A percentile compares a stretch with the other conserved stretches of the same genome.
phyloP scores from a whole-genome alignment of 53 echinoderm and acorn worm genomes.

The Luidia sarsii region DNA sequence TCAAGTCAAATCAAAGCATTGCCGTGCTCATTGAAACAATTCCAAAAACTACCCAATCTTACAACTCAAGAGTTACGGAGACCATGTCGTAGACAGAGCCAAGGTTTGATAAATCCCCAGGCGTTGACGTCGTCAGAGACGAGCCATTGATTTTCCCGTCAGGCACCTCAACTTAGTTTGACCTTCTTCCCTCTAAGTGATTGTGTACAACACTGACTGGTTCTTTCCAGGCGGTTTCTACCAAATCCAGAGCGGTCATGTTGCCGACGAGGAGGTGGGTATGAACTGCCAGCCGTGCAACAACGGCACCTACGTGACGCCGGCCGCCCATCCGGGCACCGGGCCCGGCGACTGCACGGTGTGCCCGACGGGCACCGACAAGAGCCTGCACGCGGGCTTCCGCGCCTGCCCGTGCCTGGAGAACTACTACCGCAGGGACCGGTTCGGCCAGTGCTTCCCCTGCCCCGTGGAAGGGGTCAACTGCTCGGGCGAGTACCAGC shows the following conservation, averaged over 20 bases:
- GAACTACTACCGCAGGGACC: constrained; percentile 43
- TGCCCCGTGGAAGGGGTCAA: constrained; percentile 46
- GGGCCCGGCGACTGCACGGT: constrained; percentile 44
- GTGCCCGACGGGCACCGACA: constrained; percentile 65
- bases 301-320: constrained; percentile 49
- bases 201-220: no score
- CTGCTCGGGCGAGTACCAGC: constrained; percentile 52
- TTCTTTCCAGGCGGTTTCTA: constrained; percentile 48
- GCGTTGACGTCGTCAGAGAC: background rate
- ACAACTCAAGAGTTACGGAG: background rate
- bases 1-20: no score
- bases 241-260: constrained; percentile 23
- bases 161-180: background rate
- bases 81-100: background rate
- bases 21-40: no score
- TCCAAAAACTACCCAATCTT: background rate
- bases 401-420: constrained; percentile 59
- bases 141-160: background rate
- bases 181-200: background rate
- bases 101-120: background rate
- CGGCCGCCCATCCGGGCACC: constrained; percentile 26
- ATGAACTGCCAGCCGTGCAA: constrained; percentile 55
- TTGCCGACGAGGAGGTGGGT: background rate
- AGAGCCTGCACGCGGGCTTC: constrained; percentile 55
- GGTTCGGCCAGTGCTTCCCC: constrained; percentile 48